Conservation (phyloP, 2,888 invertebrate species). For the Cordilura impudica region DNA sequence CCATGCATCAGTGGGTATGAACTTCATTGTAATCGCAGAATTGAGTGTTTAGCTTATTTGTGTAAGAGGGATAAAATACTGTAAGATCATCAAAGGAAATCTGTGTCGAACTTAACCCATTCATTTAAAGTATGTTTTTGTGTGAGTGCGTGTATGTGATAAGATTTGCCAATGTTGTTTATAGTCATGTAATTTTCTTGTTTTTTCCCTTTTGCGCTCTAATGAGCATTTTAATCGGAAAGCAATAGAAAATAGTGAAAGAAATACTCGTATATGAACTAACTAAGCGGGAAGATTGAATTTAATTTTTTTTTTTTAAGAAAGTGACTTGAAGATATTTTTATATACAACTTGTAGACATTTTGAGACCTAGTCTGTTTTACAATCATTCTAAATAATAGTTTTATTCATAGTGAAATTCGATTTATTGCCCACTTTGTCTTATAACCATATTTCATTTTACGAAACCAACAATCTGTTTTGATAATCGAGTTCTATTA, state of each 20-base stretch:
- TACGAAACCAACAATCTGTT: too few relatives aligned
- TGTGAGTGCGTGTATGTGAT: slow-evolving; percentile 1
- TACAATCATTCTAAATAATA: too few relatives aligned
- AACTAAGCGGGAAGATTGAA: background rate
- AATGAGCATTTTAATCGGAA: slow-evolving; percentile 49
- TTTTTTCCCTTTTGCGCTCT: slow-evolving; percentile 27
- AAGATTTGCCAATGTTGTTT: slow-evolving; percentile 41
- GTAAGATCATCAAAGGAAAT: slow-evolving; percentile 42
- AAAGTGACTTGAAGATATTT: too few relatives aligned
- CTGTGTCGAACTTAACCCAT: slow-evolving; percentile 49
- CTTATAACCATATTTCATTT: too few relatives aligned
- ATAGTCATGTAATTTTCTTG: slow-evolving; percentile 25
- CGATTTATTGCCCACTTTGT: too few relatives aligned
- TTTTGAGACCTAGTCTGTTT: too few relatives aligned
- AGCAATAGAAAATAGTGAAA: slow-evolving; percentile 33
- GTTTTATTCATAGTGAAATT: too few relatives aligned
- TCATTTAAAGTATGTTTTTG: slow-evolving; percentile 2
- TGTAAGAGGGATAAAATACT: slow-evolving; percentile 21
- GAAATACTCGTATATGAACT: background rate
- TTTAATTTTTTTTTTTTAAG: too few relatives aligned
- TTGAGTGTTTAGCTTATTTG: slow-evolving; percentile 10
- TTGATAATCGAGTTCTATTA: too few relatives aligned
- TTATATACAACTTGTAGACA: too few relatives aligned
- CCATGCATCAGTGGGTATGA: slow-evolving; percentile 50
- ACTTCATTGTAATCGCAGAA: background rate